phyloP scores from a whole-genome alignment of 2,797 vertebrate genomes.

The Neoniphon sammara region DNA sequence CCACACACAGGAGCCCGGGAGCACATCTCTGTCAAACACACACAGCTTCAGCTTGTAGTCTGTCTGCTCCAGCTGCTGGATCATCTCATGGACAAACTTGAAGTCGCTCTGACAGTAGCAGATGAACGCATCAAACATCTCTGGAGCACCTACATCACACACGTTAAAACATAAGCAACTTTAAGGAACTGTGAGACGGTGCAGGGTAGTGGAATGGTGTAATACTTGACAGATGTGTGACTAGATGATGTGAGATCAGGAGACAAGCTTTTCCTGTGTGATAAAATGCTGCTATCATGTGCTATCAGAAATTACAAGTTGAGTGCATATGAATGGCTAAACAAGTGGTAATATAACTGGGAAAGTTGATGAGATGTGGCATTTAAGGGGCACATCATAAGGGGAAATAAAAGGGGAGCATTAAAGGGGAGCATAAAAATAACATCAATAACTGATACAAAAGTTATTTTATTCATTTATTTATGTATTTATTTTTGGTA shows the following conservation, averaged over 20 bases:
- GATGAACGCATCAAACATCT: conserved; percentile 96
- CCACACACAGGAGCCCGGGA: conserved; percentile 95
- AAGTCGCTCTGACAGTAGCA: conserved; percentile 96
- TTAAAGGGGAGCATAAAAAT: too few relatives aligned
- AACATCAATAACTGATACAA: too few relatives aligned
- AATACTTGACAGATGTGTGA: background rate
- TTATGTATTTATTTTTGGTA: too few relatives aligned
- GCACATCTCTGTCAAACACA: conserved; percentile 95
- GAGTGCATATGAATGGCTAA: too few relatives aligned
- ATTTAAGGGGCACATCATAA: background rate
- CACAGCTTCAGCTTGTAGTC: conserved; percentile 91
- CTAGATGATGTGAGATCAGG: conserved; percentile 14
- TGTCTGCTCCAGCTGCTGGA: conserved; percentile 91
- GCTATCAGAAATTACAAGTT: too few relatives aligned
- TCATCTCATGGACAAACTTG: conserved; percentile 94
- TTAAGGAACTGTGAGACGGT: conserved; percentile 3
- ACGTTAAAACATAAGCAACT: background rate
- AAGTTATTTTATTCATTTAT: too few relatives aligned
- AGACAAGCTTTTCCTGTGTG: background rate
- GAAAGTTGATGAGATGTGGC: background rate
- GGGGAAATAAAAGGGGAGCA: too few relatives aligned
- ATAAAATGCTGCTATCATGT: background rate
- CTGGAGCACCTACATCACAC: conserved; percentile 73
- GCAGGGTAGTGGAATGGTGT: background rate
- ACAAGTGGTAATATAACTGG: too few relatives aligned